These are phyloP conservation scores for Cantharis flavilabris DNA, from an alignment of 2,888 invertebrate genomes.

Conservation along the genomic window DNA sequence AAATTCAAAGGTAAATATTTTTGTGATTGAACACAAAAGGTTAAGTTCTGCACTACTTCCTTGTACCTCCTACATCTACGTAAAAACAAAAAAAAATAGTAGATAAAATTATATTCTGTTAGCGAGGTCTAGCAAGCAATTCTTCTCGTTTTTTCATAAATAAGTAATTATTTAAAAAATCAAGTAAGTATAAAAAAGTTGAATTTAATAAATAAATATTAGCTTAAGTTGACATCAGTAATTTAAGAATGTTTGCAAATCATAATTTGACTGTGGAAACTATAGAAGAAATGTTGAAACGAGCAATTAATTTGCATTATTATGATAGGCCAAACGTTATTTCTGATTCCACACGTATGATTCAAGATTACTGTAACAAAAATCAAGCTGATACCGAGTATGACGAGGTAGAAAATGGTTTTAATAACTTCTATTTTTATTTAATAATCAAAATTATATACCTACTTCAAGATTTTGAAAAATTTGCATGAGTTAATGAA, in stretches of 20 bases:
- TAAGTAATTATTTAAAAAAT: neutral
- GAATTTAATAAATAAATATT: neutral
- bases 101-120: no score
- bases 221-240: neutral
- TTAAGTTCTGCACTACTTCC: no score
- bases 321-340: conserved; percentile 46
- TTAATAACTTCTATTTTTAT: neutral
- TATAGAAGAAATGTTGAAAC: conserved; percentile 47
- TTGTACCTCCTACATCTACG: no score
- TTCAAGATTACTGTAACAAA: conserved; percentile 45
- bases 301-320: conserved; percentile 49
- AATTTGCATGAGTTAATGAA: conserved; percentile 47
- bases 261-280: conserved; percentile 34
- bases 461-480: conserved; percentile 42
- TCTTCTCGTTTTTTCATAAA: no score
- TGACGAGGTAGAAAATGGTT: conserved; percentile 40
- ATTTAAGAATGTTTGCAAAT: neutral
- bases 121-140: no score
- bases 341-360: conserved; percentile 45
- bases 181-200: neutral
- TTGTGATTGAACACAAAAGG: no score
- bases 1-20: no score
- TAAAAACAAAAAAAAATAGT: no score
- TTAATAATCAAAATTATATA: neutral
- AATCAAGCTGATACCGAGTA: conserved; percentile 46